Evolutionary conservation across 2,113 vertebrate species (phyloP).

Genomic region (Tauraco erythrolophus): DNA sequence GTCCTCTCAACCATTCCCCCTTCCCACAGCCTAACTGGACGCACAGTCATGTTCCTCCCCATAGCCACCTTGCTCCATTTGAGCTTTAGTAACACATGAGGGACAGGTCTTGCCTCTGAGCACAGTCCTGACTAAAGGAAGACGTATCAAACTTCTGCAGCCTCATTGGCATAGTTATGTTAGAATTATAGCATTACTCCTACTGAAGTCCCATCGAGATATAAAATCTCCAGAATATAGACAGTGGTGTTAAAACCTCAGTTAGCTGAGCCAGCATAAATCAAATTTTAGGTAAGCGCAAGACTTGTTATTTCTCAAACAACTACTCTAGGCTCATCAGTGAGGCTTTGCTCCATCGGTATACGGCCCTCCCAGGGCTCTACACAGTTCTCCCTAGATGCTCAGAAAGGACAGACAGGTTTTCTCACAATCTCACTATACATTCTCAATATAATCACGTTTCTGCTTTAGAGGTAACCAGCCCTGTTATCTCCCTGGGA

Average conservation of each 20-base stretch:
- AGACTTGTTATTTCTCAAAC: not conserved
- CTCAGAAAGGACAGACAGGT: not conserved
- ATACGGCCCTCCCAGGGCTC: not conserved
- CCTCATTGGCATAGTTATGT: not conserved
- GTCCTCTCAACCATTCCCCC: not conserved
- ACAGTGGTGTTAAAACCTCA: not conserved
- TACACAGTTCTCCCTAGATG: not conserved
- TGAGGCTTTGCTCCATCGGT: not conserved
- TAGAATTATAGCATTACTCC: not conserved
- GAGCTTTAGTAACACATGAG: not conserved
- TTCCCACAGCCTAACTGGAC: not conserved
- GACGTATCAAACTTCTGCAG: not conserved
- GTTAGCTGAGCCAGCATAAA: not conserved
- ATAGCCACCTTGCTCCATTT: not conserved
- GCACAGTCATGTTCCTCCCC: not conserved
- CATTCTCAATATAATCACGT: not conserved
- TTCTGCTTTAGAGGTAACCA: not conserved
- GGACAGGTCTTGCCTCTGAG: not conserved
- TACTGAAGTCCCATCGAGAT: not conserved
- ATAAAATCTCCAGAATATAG: not conserved
- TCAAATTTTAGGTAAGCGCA: not conserved
- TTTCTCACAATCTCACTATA: not conserved
- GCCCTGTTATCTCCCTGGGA: not conserved
- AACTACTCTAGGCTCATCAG: not conserved
- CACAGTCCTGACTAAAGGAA: not conserved